These are phyloP conservation scores for Barypeithes pellucidus DNA, from an alignment of 2,888 invertebrate species.

Conservation along the genomic window DNA sequence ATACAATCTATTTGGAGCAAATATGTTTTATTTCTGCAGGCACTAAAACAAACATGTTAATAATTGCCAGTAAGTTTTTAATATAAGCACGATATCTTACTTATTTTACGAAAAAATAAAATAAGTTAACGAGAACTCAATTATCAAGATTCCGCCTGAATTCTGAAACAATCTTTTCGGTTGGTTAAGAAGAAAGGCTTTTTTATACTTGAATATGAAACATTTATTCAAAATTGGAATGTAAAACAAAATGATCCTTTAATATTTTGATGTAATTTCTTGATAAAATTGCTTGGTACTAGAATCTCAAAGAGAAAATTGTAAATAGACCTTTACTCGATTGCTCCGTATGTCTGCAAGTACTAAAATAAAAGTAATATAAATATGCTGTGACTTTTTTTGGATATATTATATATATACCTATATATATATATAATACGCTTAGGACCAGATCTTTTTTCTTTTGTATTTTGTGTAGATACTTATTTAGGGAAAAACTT, in stretches of 20 bases:
- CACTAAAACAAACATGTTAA: too few species aligned
- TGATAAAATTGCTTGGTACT: conserved; percentile 34
- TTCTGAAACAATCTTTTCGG: too few species aligned
- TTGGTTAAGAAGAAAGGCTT: too few species aligned
- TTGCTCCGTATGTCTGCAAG: conserved; percentile 39
- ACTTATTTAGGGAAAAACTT: conserved; percentile 46
- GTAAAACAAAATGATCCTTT: conserved; percentile 4
- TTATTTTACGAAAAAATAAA: conserved; percentile 54
- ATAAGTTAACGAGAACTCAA: conserved; percentile 50
- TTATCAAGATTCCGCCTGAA: too few species aligned
- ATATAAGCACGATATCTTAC: conserved; percentile 37
- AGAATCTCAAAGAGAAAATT: conserved; percentile 40
- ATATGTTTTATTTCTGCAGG: too few species aligned
- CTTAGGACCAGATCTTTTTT: conserved; percentile 55
- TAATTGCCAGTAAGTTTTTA: background rate
- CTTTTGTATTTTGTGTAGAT: conserved; percentile 52
- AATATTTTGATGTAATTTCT: conserved; percentile 14
- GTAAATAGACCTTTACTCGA: conserved; percentile 32
- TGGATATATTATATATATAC: conserved; percentile 48
- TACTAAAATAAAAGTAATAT: conserved; percentile 41
- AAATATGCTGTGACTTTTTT: conserved; percentile 52
- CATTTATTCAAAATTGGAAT: too few species aligned
- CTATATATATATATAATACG: too few species aligned
- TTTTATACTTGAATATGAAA: too few species aligned
- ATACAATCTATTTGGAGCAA: too few species aligned